Percentiles rank a stretch among this genome's conserved stretches.
phyloP scores from a whole-genome alignment of 2,888 invertebrate genomes.

The Cremastobaeus sp. region DNA sequence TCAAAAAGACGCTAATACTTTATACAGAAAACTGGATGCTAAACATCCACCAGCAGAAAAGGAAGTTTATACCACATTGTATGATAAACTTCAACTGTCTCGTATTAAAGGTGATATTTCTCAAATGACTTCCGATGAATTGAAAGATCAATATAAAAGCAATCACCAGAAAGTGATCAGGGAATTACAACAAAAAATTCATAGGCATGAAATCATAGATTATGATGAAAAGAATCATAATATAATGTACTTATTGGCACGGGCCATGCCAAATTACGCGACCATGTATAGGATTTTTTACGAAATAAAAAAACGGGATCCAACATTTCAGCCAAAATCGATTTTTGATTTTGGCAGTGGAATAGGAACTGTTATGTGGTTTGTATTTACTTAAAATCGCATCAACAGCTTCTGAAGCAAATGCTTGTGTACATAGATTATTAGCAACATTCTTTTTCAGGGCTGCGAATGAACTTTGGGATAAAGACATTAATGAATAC shows the following conservation, averaged over 20 bases:
- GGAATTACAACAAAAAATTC: constrained; percentile 82
- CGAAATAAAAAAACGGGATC: constrained; percentile 84
- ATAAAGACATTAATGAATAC: constrained; percentile 86
- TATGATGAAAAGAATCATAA: constrained; percentile 84
- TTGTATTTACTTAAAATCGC: no score
- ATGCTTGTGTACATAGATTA: no score
- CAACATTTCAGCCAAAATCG: constrained; percentile 85
- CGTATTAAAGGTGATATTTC: constrained; percentile 67
- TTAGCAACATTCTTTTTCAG: constrained; percentile 76
- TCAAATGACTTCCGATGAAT: constrained; percentile 76
- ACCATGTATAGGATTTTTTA: constrained; percentile 84
- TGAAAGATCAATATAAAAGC: constrained; percentile 77
- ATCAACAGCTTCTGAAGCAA: no score
- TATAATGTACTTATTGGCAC: constrained; percentile 84
- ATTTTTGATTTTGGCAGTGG: constrained; percentile 97
- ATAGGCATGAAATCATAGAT: constrained; percentile 86
- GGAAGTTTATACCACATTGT: constrained; percentile 79
- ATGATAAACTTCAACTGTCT: constrained; percentile 59
- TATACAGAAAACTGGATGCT: constrained; percentile 82
- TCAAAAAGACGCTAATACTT: constrained; percentile 79
- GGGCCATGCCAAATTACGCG: constrained; percentile 88
- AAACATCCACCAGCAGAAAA: constrained; percentile 84
- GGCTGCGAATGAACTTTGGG: constrained; percentile 88
- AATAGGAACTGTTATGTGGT: constrained; percentile 91
- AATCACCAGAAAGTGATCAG: constrained; percentile 80